Percentiles rank a stretch among this genome's conserved stretches.
These are phyloP conservation scores for Cryptocephalus moraei DNA, from an alignment of 2,888 invertebrate genomes.

Conservation along the genomic window DNA sequence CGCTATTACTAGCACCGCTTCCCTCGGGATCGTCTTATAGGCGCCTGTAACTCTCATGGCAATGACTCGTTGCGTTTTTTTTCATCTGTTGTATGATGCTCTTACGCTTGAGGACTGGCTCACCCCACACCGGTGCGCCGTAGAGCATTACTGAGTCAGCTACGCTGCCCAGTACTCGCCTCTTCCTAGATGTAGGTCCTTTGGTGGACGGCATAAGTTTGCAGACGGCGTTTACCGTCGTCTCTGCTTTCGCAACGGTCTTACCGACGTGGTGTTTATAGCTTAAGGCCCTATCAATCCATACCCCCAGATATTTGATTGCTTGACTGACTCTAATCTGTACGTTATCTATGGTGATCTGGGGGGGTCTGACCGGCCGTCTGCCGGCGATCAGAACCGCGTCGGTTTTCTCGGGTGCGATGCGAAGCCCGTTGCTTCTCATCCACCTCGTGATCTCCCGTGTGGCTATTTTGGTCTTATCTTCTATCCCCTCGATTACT, in stretches of 20 bases:
- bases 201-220: constrained; percentile 14
- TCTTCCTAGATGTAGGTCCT: constrained; percentile 3
- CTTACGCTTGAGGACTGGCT: background rate
- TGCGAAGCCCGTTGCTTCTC: background rate
- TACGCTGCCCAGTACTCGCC: constrained; percentile 2
- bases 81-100: too few species aligned
- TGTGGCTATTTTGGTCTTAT: background rate
- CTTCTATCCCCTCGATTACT: background rate
- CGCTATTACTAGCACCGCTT: too few species aligned
- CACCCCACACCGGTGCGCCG: constrained; percentile 8
- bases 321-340: background rate
- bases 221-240: constrained; percentile 6
- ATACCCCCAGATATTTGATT: constrained; percentile 17
- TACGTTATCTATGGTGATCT: too few species aligned
- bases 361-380: too few species aligned
- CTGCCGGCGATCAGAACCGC: constrained; percentile 1
- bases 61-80: too few species aligned
- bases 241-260: constrained; percentile 10
- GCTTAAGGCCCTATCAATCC: constrained; percentile 9
- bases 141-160: constrained; percentile 6
- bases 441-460: background rate
- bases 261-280: constrained; percentile 11
- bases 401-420: constrained; percentile 1
- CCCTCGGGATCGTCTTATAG: too few species aligned
- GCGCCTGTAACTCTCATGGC: too few species aligned